These are phyloP conservation scores for Acanthis flammea DNA, from an alignment of 2,797 vertebrate genomes.

Conservation along the genomic window DNA sequence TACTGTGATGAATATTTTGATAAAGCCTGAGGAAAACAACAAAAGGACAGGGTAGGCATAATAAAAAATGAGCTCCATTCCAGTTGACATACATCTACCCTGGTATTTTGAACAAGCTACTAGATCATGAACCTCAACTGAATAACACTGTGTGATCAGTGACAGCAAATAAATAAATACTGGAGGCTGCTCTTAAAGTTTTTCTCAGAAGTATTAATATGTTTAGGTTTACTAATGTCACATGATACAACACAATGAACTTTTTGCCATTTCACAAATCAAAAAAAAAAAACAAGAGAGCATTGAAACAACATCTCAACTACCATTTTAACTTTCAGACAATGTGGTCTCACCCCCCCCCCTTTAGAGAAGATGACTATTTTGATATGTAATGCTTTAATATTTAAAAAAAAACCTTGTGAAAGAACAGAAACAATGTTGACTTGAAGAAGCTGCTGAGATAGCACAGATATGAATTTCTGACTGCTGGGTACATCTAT, in stretches of 20 bases:
- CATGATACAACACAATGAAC: neutral
- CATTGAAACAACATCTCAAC: neutral
- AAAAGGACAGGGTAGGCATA: neutral
- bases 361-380: neutral
- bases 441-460: neutral
- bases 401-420: neutral
- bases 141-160: neutral
- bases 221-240: neutral
- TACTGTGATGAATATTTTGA: neutral
- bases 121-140: neutral
- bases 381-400: neutral
- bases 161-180: neutral
- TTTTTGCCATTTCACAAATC: neutral
- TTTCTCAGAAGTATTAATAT: neutral
- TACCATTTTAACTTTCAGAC: neutral
- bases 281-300: neutral
- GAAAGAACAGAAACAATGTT: neutral
- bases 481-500: neutral
- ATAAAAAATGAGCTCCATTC: neutral
- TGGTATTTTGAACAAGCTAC: neutral
- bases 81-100: neutral
- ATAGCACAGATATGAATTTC: neutral
- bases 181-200: neutral
- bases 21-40: neutral
- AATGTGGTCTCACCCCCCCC: accelerated